A percentile compares a stretch with the other conserved stretches of the same genome.
Evolutionary conservation across 2,888 invertebrate genomes (phyloP).

Genomic region (Andrena minutula): DNA sequence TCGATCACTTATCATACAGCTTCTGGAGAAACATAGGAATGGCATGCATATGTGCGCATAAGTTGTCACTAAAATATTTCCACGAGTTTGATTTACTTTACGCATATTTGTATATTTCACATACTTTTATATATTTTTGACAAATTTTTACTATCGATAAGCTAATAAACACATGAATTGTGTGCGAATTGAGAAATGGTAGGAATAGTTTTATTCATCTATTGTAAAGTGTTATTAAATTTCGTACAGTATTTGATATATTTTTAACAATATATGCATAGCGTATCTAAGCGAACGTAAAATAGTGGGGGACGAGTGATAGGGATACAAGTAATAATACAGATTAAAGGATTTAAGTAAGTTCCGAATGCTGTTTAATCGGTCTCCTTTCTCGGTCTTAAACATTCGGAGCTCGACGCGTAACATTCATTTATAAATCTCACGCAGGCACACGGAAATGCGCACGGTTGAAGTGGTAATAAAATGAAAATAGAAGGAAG

Average conservation of each 20-base stretch:
- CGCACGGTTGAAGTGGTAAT: neutral
- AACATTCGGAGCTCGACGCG: neutral
- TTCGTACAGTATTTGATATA: constrained; percentile 52
- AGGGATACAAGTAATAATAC: neutral
- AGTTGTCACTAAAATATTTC: neutral
- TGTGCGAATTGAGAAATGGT: constrained; percentile 1
- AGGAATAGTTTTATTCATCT: constrained; percentile 25
- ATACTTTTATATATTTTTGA: constrained; percentile 9
- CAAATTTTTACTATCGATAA: constrained; percentile 16
- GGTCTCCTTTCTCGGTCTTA: neutral
- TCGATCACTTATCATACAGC: constrained; percentile 4
- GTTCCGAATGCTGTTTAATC: constrained; percentile 1
- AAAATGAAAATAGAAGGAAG: constrained; percentile 8
- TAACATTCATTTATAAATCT: neutral
- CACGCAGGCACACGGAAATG: neutral
- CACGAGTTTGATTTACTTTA: neutral
- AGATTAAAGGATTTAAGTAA: constrained; percentile 9
- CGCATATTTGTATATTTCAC: constrained; percentile 9
- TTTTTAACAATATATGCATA: constrained; percentile 45
- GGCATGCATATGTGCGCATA: neutral
- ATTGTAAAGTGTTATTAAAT: constrained; percentile 42
- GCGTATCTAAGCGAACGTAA: constrained; percentile 17
- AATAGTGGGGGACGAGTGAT: constrained; percentile 10
- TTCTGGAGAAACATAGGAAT: constrained; percentile 8
- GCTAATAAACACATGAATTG: constrained; percentile 16